These are phyloP conservation scores for Coracopsis vasa DNA, from an alignment of 2,113 vertebrate genomes.

Conservation along the genomic window DNA sequence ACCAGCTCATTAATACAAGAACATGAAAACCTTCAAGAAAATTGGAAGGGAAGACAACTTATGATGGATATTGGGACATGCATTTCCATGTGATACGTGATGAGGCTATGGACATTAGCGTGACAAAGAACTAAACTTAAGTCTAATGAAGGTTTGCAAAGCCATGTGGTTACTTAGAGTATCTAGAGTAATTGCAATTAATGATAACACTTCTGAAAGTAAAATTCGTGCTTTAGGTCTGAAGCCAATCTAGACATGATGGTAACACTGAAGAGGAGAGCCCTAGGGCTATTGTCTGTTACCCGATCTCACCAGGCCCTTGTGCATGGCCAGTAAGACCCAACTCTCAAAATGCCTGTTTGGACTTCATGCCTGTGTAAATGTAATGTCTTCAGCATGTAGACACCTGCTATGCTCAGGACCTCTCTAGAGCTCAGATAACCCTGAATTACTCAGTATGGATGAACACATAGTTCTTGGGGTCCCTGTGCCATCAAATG, in stretches of 20 bases:
- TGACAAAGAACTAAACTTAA: background rate
- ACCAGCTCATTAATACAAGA: background rate
- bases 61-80: background rate
- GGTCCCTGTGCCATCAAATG: fast-evolving
- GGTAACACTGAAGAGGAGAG: background rate
- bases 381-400: background rate
- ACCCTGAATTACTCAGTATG: background rate
- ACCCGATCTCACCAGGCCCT: background rate
- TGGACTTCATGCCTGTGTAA: background rate
- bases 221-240: background rate
- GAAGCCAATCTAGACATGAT: background rate
- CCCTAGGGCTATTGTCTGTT: background rate
- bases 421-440: background rate
- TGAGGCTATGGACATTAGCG: background rate
- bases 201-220: background rate
- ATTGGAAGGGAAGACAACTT: background rate
- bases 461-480: background rate
- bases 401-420: background rate
- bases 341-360: background rate
- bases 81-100: background rate
- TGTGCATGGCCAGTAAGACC: background rate
- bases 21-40: background rate
- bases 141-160: background rate
- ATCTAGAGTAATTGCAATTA: background rate
- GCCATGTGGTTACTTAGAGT: background rate